Evolutionary conservation across 2,888 invertebrate genomes (phyloP), one percentile per base, ranked within the genome.

Genomic region (Eupithecia subfuscata): DNA sequence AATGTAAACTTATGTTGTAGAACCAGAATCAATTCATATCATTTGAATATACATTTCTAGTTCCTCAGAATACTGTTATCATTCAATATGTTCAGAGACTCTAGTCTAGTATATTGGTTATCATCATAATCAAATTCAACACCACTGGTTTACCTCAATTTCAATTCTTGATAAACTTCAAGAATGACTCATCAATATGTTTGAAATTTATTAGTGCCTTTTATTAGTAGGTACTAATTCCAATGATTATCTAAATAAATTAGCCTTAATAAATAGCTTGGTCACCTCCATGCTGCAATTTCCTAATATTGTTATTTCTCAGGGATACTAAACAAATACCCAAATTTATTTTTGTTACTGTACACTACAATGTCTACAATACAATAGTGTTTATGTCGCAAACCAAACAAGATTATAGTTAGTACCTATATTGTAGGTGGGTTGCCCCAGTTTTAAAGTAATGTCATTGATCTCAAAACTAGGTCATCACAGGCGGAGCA

Each of bases 81-180:
- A 94, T 92, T 95, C 95, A 95, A 91, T 94, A 90, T 92, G 88
- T 90, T 96, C 96, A 96, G 95, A 96, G 95, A 96, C 96, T 96
- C 96, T 95, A 96, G 95, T 96, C 96, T 96, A 96, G 95, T 95
- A 94, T 95, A 94, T 93, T 93, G 89, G 92, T 85, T 95, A 92
- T 95, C 95, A 95, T 96, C 95, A 95, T 95, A 74, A 90, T 87
- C 85, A 71, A 63, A 70, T 52, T 45, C 16, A 69, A 73, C 73
- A 72, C 75, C 70, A 65, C 74, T 74, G 76, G n/a, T 71, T 70
- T 52, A 74, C 73, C 70, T 76, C 73, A 65, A 67, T 70, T 22
- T 56, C 1, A 22, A 22, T 22, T 22, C 9, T 25, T 25, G 18
- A 75, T 65, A 11, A 40, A 65, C n/a, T 72, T 69, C 30, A 52